Percentiles rank a stretch among this genome's conserved stretches.
phyloP scores from a whole-genome alignment of 2,797 vertebrate species.

The Enteromius anoplus region DNA sequence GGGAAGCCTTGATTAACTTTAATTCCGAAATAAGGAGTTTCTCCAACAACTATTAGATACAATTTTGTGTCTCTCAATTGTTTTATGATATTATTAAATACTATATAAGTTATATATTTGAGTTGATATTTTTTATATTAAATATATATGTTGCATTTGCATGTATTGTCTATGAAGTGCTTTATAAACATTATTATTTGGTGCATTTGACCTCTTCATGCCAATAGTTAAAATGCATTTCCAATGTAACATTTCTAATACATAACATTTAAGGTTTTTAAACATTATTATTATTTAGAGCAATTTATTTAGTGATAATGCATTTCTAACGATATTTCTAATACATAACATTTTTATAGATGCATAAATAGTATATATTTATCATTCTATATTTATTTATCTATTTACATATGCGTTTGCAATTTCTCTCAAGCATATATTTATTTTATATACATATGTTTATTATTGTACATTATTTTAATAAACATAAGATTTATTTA shows the following conservation, averaged over 20 bases:
- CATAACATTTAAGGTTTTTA: too few relatives aligned
- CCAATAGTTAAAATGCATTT: neutral
- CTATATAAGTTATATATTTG: neutral
- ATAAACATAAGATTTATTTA: neutral
- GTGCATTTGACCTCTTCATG: neutral
- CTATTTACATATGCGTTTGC: too few relatives aligned
- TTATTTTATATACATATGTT: neutral
- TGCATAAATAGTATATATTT: too few relatives aligned
- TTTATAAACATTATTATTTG: neutral
- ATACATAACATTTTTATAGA: neutral
- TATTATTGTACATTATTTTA: neutral
- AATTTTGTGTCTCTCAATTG: neutral
- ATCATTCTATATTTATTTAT: too few relatives aligned
- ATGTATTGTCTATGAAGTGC: neutral
- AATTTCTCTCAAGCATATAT: neutral
- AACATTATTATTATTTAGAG: too few relatives aligned
- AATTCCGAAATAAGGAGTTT: neutral
- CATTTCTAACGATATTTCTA: too few relatives aligned
- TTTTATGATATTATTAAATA: neutral
- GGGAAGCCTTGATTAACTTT: conserved; percentile 29
- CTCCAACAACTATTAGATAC: neutral
- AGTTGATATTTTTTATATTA: neutral
- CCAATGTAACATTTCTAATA: too few relatives aligned
- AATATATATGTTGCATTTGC: neutral
- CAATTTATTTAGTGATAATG: too few relatives aligned